Percentiles rank a stretch among this genome's conserved stretches.
phyloP scores from a whole-genome alignment of 2,113 vertebrate species.

The Lethenteron camtschaticum region DNA sequence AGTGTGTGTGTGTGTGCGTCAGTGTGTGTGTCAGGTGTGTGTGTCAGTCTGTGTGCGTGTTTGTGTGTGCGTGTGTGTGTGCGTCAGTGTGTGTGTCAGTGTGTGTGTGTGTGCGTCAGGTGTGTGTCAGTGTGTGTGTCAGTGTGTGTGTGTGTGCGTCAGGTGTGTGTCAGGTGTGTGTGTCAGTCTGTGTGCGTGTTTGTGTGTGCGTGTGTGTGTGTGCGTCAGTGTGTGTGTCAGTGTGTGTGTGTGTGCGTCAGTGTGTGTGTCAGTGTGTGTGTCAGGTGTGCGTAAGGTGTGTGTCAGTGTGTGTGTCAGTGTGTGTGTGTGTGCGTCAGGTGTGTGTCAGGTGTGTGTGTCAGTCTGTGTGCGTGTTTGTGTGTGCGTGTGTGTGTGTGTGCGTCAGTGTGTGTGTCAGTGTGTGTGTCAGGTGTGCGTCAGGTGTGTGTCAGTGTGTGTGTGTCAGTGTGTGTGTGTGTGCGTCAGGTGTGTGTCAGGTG shows the following conservation, averaged over 20 bases:
- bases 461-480: no score
- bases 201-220: not conserved
- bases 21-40: no score
- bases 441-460: not conserved
- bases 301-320: no score
- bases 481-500: no score
- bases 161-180: not conserved
- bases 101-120: not conserved
- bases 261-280: slow-evolving; percentile 1
- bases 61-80: not conserved
- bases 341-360: no score
- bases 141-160: slow-evolving; percentile 1
- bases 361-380: not conserved
- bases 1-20: not conserved
- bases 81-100: not conserved
- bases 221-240: not conserved
- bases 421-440: no score
- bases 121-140: not conserved
- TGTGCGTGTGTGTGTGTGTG: no score
- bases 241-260: not conserved
- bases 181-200: not conserved
- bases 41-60: not conserved
- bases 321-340: no score
- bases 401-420: no score
- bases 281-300: no score